Evolutionary conservation across 1,140 invertebrate species (phyloP).

Genomic region (Bombyx mandarina): DNA sequence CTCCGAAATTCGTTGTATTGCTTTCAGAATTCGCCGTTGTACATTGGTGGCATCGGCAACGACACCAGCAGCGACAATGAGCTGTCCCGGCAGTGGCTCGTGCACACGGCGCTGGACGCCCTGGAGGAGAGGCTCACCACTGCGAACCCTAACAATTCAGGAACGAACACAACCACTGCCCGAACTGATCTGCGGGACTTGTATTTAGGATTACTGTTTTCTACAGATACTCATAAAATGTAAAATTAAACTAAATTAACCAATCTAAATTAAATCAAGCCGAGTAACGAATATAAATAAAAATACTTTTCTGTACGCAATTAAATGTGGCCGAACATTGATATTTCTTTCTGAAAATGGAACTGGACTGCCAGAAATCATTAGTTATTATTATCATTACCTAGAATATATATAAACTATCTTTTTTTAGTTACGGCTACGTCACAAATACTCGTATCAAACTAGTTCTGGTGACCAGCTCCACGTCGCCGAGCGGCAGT

Average conservation of each 20-base stretch:
- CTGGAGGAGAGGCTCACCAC: constrained; percentile 90
- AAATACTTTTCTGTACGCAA: no score
- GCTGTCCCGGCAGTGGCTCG: constrained; percentile 87
- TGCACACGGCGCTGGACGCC: constrained; percentile 94
- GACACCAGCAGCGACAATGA: constrained; percentile 83
- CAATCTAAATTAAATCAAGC: no score
- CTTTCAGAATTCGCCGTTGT: constrained; percentile 91
- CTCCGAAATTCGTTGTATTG: constrained; percentile 2
- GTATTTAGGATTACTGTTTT: constrained; percentile 92
- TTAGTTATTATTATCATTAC: no score
- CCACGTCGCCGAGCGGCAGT: constrained; percentile 90
- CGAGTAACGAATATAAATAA: no score
- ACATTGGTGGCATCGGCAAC: constrained; percentile 86
- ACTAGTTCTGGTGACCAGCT: constrained; percentile 94
- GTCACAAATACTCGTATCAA: constrained; percentile 98
- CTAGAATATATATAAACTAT: neutral
- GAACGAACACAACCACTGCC: constrained; percentile 34
- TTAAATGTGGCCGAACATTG: no score
- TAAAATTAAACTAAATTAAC: constrained; percentile 52
- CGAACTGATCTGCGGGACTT: constrained; percentile 84
- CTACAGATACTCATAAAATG: constrained; percentile 98
- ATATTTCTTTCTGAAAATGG: no score
- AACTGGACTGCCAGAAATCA: no score
- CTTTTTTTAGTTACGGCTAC: constrained; percentile 89
- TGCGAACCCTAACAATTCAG: constrained; percentile 72